Percentiles rank a stretch among this genome's conserved stretches.
Evolutionary conservation across 2,113 vertebrate genomes (phyloP).

Genomic region (Todiramphus chloris): DNA sequence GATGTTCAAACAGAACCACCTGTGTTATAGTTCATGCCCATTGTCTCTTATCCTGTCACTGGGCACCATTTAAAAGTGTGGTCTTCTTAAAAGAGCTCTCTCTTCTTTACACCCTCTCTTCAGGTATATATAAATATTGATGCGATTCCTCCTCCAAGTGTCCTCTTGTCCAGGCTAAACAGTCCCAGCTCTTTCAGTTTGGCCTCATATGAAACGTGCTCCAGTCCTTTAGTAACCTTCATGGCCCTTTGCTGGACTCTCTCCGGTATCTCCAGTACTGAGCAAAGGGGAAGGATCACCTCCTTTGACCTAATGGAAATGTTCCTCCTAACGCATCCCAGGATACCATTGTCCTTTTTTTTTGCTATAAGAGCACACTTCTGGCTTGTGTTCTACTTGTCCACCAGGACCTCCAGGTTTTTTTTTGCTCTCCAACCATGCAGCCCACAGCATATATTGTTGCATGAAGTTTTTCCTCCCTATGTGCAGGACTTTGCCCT

Average conservation of each 20-base stretch:
- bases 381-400: not conserved
- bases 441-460: too few species aligned
- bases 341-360: not conserved
- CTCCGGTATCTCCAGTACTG: not conserved
- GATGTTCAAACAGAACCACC: not conserved
- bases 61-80: not conserved
- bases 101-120: not conserved
- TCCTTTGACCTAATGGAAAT: not conserved
- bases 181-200: not conserved
- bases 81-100: not conserved
- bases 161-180: not conserved
- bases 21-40: not conserved
- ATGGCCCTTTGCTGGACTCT: too few species aligned
- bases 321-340: not conserved
- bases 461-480: not conserved
- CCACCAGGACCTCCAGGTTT: too few species aligned
- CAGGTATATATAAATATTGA: not conserved
- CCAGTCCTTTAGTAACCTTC: not conserved
- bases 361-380: not conserved
- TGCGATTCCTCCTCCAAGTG: not conserved
- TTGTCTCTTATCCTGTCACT: not conserved
- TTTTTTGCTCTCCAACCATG: not conserved
- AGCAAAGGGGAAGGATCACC: not conserved
- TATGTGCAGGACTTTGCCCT: not conserved
- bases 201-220: not conserved